phyloP scores from a whole-genome alignment of 2,888 invertebrate species.

The Melanotus villosus region DNA sequence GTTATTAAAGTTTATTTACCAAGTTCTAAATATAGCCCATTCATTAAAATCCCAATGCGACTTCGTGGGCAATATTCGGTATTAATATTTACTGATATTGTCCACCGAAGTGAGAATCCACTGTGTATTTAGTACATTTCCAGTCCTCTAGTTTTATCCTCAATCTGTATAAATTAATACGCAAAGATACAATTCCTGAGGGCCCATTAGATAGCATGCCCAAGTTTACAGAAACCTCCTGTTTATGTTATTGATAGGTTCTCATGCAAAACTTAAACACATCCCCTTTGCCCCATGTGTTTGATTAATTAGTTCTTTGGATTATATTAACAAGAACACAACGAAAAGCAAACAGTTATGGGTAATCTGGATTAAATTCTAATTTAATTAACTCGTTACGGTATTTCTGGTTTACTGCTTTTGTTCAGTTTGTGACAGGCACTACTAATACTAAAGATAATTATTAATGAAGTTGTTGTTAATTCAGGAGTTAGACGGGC shows the following conservation, averaged over 20 bases:
- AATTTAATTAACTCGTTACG: too few relatives aligned
- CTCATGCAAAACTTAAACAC: too few relatives aligned
- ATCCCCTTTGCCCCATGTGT: neutral
- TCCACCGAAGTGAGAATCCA: neutral
- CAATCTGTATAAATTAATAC: neutral
- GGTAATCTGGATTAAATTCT: neutral
- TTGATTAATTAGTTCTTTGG: neutral
- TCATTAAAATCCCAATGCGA: too few relatives aligned
- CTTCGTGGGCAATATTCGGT: neutral
- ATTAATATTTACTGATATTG: neutral
- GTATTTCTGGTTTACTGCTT: too few relatives aligned
- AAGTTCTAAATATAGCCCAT: too few relatives aligned
- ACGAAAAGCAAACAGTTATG: neutral
- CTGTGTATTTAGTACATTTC: neutral
- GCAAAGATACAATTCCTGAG: neutral
- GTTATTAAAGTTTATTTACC: too few relatives aligned
- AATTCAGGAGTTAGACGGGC: too few relatives aligned
- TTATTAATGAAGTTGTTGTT: too few relatives aligned
- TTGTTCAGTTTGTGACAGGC: too few relatives aligned
- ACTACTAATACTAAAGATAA: too few relatives aligned
- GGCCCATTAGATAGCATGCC: neutral
- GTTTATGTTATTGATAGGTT: slow-evolving; percentile 1
- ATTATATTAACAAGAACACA: slow-evolving; percentile 12
- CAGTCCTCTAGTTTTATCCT: neutral
- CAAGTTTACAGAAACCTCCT: neutral